Base-by-base conservation (phyloP, 2,113 vertebrate genomes). In the Spilogale gracilis region DNA sequence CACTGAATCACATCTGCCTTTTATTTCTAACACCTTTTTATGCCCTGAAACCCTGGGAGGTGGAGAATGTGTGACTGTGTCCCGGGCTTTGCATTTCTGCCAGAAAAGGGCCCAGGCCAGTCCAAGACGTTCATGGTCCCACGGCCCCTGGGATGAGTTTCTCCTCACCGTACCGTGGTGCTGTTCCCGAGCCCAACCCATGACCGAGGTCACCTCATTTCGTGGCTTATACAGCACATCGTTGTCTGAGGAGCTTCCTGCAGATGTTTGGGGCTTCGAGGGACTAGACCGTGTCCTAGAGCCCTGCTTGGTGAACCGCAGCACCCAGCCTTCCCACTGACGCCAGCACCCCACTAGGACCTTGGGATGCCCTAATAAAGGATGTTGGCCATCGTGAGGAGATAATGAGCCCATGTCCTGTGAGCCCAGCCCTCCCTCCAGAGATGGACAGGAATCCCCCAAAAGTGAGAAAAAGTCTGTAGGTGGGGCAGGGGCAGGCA, bases 161-260 rank as follows among this genome's bases (percentile, higher is more conserved):
- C 18, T 21, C 6, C 5, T 10, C 21, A 25, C 43, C 38, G 2
- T 23, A 43, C 5, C 11, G 0, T 2, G 21, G 43, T 13, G 43
- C 71, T 45, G 21, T 9, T 73, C 18, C n/a, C 9, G n/a, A 73
- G n/a, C 12, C 20, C 2, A 10, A 18, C 18, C 69, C 69, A 5
- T 0, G 69, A 20, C 9, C 4, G n/a, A 73, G n/a, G 69, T 2
- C n/a, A 73, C 9, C 69, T 73, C n/a, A 16, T 67, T 67, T 67
- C 63, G 7, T 32, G 63, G 63, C 14, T 67, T 30, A 67, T 13
- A 16, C 32, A 27, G 4, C 12, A n/a, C 67, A 17, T 38, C 67
- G 17, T 71, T 4, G 16, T 32, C 30, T 7, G 13, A 67, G 13
- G 30, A 67, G 63, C n/a, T 3, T 71, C n/a, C 9, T 38, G 67